Percentiles rank a stretch among this genome's conserved stretches.
Conservation (phyloP, 2,888 invertebrate genomes). For the Luperina testacea region DNA sequence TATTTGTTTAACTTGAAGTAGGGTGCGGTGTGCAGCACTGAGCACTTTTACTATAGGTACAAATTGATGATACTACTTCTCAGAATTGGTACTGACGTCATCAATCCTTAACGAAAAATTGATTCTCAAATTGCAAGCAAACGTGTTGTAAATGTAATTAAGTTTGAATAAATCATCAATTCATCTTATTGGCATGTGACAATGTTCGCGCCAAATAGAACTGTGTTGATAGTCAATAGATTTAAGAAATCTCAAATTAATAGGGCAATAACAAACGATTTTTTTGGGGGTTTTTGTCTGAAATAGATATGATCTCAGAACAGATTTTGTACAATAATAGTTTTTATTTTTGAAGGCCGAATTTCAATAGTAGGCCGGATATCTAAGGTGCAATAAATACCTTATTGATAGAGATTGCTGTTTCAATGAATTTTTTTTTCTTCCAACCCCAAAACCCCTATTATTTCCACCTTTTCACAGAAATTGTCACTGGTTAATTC, state of each 20-base stretch:
- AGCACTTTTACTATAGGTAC: too few species aligned
- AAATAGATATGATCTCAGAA: slow-evolving; percentile 50
- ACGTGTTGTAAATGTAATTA: slow-evolving; percentile 35
- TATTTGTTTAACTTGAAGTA: too few species aligned
- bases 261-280: slow-evolving; percentile 32
- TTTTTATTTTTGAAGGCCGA: background rate
- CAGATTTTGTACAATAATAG: slow-evolving; percentile 4
- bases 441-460: too few species aligned
- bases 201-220: slow-evolving; percentile 53
- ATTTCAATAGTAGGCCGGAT: slow-evolving; percentile 1
- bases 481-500: background rate
- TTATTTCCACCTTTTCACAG: background rate
- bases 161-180: slow-evolving; percentile 36
- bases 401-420: background rate
- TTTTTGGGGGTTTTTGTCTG: slow-evolving; percentile 25
- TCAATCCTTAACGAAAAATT: slow-evolving; percentile 3
- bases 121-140: slow-evolving; percentile 39
- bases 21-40: too few species aligned
- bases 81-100: background rate
- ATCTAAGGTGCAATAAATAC: background rate
- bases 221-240: slow-evolving; percentile 46
- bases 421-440: background rate
- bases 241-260: slow-evolving; percentile 40
- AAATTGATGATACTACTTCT: background rate
- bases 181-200: slow-evolving; percentile 33